Evolutionary conservation across 2,113 vertebrate genomes (phyloP), one percentile per base, ranked within the genome.

Genomic region (Zosterops lateralis): DNA sequence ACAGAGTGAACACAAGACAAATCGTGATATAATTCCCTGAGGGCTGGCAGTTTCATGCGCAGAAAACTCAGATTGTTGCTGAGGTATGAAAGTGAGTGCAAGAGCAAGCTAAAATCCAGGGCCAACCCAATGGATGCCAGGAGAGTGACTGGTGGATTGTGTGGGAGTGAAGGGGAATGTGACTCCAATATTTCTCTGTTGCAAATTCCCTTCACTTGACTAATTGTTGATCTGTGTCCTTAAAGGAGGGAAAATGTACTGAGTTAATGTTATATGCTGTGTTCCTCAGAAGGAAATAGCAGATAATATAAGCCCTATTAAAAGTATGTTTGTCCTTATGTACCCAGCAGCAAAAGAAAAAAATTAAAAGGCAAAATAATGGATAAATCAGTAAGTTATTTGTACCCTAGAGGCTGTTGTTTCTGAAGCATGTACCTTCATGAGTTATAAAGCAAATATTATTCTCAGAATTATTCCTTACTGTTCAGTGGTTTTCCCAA

Each of bases 231-330:
- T 87, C 31, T 26, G 1, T 3, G 11, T n/a, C 21, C 64, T 40
- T 71, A 3, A 20, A 14, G 13, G 36, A 71, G 17, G 31, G 24
- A 71, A 12, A 58, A 54, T 15, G 13, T 70, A 34, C 48, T 15
- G 12, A 85, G 36, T 57, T 66, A 54, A 34, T 0, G 0, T 34
- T 51, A 2, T n/a, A 7, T 25, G 20, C 61, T 32, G 11, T 13
- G 10, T 62, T 13, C 17, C 31, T 78, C 50, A 29, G 32, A 17
- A 17, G 19, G 47, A 84, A 84, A 71, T 26, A 70, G 22, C 38
- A 17, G n/a, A 47, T 89, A 51, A 47, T 44, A 72, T 25, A 57
- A 72, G 8, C 17, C n/a, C 25, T 70, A 16, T 71, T 60, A 57
- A 72, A 90, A 56, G 3, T 5, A 4, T 60, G 17, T 47, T 95